Base-by-base conservation (phyloP, 2,113 vertebrate species). In the Spea multiplicata region DNA sequence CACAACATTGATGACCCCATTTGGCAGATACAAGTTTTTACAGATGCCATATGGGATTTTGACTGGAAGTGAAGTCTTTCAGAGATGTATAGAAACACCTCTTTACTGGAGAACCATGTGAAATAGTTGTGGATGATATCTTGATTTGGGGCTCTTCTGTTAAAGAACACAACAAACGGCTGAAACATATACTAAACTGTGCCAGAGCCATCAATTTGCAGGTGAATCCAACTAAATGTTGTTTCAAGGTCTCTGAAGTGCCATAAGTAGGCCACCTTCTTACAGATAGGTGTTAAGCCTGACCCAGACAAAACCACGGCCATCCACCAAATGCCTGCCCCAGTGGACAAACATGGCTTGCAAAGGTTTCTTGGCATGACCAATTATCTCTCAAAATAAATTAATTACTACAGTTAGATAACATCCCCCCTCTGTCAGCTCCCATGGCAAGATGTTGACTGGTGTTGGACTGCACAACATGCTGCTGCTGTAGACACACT, bases 391-490 rank as follows among this genome's bases (percentile, higher is more conserved):
- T 62, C n/a, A 16, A 62, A 8, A 16, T 62, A 5, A 8, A 62
- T 62, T 62, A 5, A 62, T 62, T 16, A 13, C 59, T 62, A 62
- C 59, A 62, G 59, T 62, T n/a, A n/a, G 14, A 59, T 59, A 10
- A 66, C 30, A 45, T 44, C 65, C 8, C 30, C 65, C 5, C 65
- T 66, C 30, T 12, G 65, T 44, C 65, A 45, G 65, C 65, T 66
- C 7, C 8, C 44, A 16, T 8, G 2, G 17, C 65, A 44, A 66
- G 65, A 66, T 66, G 16, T 44, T 44, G 30, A 66, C 30, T 66
- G 65, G 65, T 66, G 65, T 66, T 66, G 65, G 65, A 44, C 4
- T 44, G 65, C 44, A 66, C 65, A 66, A 66, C 65, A 66, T 45
- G 30, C 30, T 8, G 65, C 65, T 66, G 2, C 4, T 5, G 65